Percentiles rank a stretch among this genome's conserved stretches.
phyloP scores from a whole-genome alignment of 2,888 invertebrate species.

The Panzeria rudis region DNA sequence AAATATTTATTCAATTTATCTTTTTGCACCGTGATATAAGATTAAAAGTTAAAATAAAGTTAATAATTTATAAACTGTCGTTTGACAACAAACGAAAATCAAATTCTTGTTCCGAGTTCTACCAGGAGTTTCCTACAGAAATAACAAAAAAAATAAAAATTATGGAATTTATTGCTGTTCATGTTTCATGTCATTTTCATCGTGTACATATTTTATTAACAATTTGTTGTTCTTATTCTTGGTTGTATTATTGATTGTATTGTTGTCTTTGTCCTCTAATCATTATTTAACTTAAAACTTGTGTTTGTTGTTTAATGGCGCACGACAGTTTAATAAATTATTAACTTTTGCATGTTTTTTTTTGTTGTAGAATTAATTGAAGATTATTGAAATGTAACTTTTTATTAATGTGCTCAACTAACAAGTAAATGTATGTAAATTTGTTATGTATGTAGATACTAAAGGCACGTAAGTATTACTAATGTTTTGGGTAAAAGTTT shows the following conservation, averaged over 20 bases:
- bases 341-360: slow-evolving; percentile 73
- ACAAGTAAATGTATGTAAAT: not conserved
- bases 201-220: slow-evolving; percentile 8
- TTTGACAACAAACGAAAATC: slow-evolving; percentile 53
- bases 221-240: slow-evolving; percentile 15
- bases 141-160: not conserved
- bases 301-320: slow-evolving; percentile 73
- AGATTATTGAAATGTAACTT: not conserved
- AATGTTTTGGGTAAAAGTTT: not conserved
- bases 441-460: not conserved
- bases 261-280: slow-evolving; percentile 69
- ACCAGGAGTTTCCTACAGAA: slow-evolving; percentile 4
- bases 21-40: not conserved
- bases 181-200: slow-evolving; percentile 43
- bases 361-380: not conserved
- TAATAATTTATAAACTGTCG: slow-evolving; percentile 73
- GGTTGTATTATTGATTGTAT: slow-evolving; percentile 38
- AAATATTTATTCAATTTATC: slow-evolving; percentile 9
- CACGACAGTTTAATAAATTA: slow-evolving; percentile 80
- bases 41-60: slow-evolving; percentile 28
- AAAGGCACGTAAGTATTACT: slow-evolving; percentile 26
- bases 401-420: not conserved
- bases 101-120: slow-evolving; percentile 23
- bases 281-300: slow-evolving; percentile 73
- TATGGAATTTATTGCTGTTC: not conserved